Base-by-base conservation (phyloP, 2,113 vertebrate genomes). In the Bos javanicus region DNA sequence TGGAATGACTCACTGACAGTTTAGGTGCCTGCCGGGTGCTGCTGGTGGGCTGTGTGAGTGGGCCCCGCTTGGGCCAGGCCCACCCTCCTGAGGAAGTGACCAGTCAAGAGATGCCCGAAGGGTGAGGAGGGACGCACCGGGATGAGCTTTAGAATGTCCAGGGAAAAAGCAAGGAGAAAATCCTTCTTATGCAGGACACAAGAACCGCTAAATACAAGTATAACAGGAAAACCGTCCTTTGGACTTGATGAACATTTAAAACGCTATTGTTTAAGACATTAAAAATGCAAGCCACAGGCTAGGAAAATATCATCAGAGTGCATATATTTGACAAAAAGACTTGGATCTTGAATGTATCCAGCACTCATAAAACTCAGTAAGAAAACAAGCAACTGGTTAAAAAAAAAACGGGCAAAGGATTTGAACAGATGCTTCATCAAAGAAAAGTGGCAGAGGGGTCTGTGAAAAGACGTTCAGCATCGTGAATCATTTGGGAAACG, bases 401-500 rank as follows among this genome's bases (percentile, higher is more conserved):
- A 15, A 17, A 62, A 60, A 17, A 62, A 62, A 30, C 4, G 85
- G 67, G 39, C 39, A 30, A 30, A 76, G 46, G 48, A 46, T 39
- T 48, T 21, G 57, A 67, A 28, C 30, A n/a, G 67, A 90, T 5
- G 6, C 10, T 15, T 81, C 43, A 11, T 11, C 26, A 12, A 7
- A 87, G 87, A 2, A 2, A 19, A 1, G 36, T 14, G 30, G 57
- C 33, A 0, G 10, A 11, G 4, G 54, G 26, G 1, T 0, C 0
- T 0, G 15, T 39, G 86, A 5, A 28, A 4, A 10, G 46, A 7
- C 2, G 3, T 1, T 15, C 13, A 21, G 0, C 5, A 0, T 15
- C 2, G 1, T 3, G 23, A 9, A 1, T 36, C 30, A 5, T 26
- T 13, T 0, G 54, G 28, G 43, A n/a, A 6, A 5, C 3, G 50